These are phyloP conservation scores for Aldrovandia affinis DNA, from an alignment of 2,797 vertebrate genomes.

Conservation along the genomic window DNA sequence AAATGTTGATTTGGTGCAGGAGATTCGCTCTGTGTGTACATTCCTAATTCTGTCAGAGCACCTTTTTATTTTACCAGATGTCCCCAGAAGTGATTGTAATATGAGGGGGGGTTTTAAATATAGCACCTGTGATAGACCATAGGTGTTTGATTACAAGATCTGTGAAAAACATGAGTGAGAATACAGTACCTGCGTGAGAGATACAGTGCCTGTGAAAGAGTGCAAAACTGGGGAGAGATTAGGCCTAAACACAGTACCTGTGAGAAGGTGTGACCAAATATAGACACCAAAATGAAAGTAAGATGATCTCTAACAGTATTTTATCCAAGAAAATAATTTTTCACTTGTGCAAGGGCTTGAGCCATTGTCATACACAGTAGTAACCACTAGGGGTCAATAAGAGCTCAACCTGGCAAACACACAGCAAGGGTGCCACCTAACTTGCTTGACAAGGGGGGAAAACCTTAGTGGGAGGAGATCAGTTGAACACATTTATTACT, in stretches of 20 bases:
- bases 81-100: background rate
- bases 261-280: too few species aligned
- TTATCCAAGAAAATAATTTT: too few species aligned
- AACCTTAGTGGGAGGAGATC: background rate
- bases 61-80: slow-evolving; percentile 56
- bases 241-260: background rate
- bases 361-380: background rate
- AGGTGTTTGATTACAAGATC: background rate
- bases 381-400: slow-evolving; percentile 10
- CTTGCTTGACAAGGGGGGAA: background rate
- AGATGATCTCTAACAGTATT: too few species aligned
- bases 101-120: background rate
- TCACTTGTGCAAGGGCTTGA: background rate
- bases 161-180: background rate
- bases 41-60: slow-evolving; percentile 58
- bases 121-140: background rate
- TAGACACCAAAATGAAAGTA: too few species aligned
- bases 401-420: background rate
- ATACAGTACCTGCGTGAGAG: background rate
- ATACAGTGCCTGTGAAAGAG: background rate
- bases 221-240: too few species aligned
- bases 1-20: slow-evolving; percentile 4
- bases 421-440: background rate
- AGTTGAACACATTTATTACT: background rate
- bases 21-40: slow-evolving; percentile 60